Evolutionary conservation across 2,113 vertebrate genomes (phyloP).

Genomic region (Brachyhypopomus gauderio): DNA sequence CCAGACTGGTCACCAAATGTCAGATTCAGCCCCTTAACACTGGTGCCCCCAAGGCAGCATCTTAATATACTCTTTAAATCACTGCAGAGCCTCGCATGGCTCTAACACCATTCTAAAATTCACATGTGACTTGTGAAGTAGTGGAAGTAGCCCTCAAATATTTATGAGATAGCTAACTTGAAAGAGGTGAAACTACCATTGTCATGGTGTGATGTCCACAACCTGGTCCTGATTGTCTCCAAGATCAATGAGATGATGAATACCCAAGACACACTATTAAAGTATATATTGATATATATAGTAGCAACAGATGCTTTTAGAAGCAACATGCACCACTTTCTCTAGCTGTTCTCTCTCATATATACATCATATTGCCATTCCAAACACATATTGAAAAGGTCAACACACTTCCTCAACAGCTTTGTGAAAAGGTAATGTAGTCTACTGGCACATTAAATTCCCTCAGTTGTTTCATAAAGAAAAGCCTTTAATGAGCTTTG

Average conservation of each 20-base stretch:
- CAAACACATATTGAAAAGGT: no score
- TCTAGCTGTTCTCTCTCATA: no score
- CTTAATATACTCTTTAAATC: not conserved
- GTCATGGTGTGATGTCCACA: not conserved
- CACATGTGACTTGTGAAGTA: not conserved
- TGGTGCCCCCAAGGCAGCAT: not conserved
- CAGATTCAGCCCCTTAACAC: not conserved
- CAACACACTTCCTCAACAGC: no score
- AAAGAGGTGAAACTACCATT: not conserved
- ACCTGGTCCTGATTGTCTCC: not conserved
- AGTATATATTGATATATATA: not conserved
- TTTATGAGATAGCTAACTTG: not conserved
- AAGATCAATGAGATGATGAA: not conserved
- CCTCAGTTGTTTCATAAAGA: no score
- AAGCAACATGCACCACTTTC: no score
- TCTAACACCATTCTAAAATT: not conserved
- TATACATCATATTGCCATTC: no score
- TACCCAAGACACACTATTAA: not conserved
- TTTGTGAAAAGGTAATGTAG: no score
- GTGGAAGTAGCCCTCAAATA: not conserved
- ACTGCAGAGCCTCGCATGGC: not conserved
- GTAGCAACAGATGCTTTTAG: no score
- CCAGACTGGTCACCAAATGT: not conserved
- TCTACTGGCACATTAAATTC: no score
- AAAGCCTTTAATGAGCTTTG: no score